Percentiles rank a stretch among this genome's conserved stretches.
These are phyloP conservation scores for Petroica traversi DNA, from an alignment of 2,113 vertebrate species.

Conservation along the genomic window DNA sequence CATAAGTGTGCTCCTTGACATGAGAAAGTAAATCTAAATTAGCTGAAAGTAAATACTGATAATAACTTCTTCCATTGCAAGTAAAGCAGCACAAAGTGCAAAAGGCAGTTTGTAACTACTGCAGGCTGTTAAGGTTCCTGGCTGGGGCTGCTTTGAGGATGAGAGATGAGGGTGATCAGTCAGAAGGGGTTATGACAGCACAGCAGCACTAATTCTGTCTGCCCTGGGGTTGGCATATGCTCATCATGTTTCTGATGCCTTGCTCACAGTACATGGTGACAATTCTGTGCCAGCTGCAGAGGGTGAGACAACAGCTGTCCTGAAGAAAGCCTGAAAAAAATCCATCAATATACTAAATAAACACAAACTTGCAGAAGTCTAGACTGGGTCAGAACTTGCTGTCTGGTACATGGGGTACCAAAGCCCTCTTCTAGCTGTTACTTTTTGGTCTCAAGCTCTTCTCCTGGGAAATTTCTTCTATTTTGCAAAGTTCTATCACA, in stretches of 20 bases:
- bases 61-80: neutral
- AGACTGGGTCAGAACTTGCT: too few species aligned
- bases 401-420: neutral
- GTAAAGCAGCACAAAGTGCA: neutral
- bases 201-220: neutral
- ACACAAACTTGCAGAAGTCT: neutral
- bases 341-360: neutral
- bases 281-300: neutral
- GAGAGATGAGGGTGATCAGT: too few species aligned
- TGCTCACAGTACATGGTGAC: neutral
- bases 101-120: neutral
- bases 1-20: neutral
- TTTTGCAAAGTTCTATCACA: neutral
- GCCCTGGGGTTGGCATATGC: accelerated
- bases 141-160: neutral
- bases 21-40: neutral
- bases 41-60: neutral
- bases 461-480: neutral
- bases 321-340: neutral
- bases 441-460: neutral
- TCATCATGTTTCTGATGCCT: neutral
- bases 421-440: neutral
- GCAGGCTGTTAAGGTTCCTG: neutral
- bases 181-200: neutral
- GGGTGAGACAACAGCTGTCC: neutral